Evolutionary conservation across 2,797 vertebrate species (phyloP), one percentile per base, ranked within the genome.

Genomic region (Dicrostonyx torquatus): DNA sequence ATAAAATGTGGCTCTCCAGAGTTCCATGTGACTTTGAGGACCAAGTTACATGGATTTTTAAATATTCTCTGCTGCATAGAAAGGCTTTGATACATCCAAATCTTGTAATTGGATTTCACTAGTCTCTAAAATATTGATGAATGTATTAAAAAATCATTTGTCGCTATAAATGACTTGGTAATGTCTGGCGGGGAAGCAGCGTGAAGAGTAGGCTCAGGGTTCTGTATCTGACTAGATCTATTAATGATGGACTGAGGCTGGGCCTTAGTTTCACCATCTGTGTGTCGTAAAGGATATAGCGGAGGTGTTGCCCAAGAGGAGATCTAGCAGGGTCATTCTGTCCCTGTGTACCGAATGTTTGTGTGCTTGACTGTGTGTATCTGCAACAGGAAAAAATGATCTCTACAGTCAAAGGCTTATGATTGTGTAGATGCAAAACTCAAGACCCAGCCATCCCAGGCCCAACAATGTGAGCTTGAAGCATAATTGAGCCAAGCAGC

Each of bases 51-150:
- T 45, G 55, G 60, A 82, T 89, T 97, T 94, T 90, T 58, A 92
- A 73, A 10, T 40, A 37, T 73, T 92, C 22, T 88, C 20, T 96
- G 76, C 72, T 84, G 66, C 2, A 40, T 6, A 82, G 34, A 92
- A 70, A 87, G 85, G 40, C 53, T 82, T 86, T 78, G 55, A 48
- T 90, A 18, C 34, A 50, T 20, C 34, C 66, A 90, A 90, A 78
- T 87, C n/a, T 40, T 86, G 12, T 55, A 93, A 92, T 77, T 45
- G 26, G 45, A 91, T 95, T 92, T 92, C 87, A 92, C 20, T 20
- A 40, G 17, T 75, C 26, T 92, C 29, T 92, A 83, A 96, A 92
- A 95, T 84, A 84, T 84, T 94, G 58, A 87, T 94, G 84, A 88
- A 11, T 43, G 6, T 60, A 77, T 93, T 95, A 90, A 96, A 87